phyloP scores from a whole-genome alignment of 2,888 invertebrate species.

The Polydesmus complanatus region DNA sequence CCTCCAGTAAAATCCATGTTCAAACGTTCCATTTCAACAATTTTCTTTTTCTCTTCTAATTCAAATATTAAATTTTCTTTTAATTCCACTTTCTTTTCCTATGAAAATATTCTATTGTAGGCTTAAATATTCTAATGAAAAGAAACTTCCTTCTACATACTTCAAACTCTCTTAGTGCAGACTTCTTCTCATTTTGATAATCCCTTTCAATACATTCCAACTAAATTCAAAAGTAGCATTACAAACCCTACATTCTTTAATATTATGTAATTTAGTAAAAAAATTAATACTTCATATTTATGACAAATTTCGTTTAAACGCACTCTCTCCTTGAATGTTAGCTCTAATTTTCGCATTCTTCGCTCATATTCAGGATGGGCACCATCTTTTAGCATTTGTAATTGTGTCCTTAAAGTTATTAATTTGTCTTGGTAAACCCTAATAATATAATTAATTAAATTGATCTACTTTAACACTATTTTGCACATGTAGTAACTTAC shows the following conservation, averaged over 20 bases:
- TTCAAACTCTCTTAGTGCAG: constrained; percentile 81
- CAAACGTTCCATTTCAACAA: constrained; percentile 73
- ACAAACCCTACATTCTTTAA: neutral
- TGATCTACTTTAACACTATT: too few relatives aligned
- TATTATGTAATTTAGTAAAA: constrained; percentile 51
- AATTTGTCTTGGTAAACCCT: constrained; percentile 73
- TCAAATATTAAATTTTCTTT: constrained; percentile 77
- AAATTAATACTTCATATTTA: constrained; percentile 33
- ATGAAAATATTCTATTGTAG: constrained; percentile 10
- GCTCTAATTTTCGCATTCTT: constrained; percentile 65
- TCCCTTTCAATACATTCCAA: constrained; percentile 76
- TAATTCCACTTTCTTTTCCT: constrained; percentile 79
- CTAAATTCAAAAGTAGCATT: too few relatives aligned
- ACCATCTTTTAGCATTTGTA: constrained; percentile 74
- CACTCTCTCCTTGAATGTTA: constrained; percentile 60
- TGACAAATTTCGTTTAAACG: constrained; percentile 32
- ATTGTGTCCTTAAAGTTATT: constrained; percentile 69
- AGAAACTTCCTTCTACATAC: constrained; percentile 19
- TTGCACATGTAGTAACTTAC: constrained; percentile 45
- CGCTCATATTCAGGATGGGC: constrained; percentile 73
- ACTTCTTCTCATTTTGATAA: constrained; percentile 72
- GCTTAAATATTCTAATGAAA: neutral
- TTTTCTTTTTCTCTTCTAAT: constrained; percentile 79
- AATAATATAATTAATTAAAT: constrained; percentile 23
- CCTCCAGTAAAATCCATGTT: constrained; percentile 79